Percentiles rank a stretch among this genome's conserved stretches.
These are phyloP conservation scores for Eristalis pertinax DNA, from an alignment of 2,888 invertebrate genomes.

Conservation along the genomic window DNA sequence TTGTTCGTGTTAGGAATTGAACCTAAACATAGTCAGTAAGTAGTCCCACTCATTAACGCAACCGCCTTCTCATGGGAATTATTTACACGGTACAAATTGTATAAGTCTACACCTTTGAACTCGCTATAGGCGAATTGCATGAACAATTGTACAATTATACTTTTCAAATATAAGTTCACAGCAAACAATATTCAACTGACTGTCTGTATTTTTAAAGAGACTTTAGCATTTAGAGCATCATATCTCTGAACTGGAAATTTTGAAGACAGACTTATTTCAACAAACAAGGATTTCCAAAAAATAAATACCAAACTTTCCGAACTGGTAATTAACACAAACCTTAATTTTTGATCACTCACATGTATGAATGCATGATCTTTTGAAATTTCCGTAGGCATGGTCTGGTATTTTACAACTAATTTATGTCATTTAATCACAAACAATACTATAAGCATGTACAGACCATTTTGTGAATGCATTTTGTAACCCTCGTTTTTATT, in stretches of 20 bases:
- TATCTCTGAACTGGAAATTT: background rate
- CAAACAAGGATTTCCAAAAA: background rate
- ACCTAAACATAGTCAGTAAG: too few species aligned
- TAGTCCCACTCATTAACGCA: too few species aligned
- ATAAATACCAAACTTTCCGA: background rate
- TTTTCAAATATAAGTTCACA: background rate
- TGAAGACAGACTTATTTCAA: background rate
- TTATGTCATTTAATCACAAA: background rate
- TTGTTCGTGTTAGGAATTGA: too few species aligned
- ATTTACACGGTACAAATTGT: too few species aligned
- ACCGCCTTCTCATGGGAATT: too few species aligned
- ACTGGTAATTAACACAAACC: background rate
- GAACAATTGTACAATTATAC: background rate
- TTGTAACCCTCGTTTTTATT: conserved; percentile 46
- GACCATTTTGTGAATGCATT: too few species aligned
- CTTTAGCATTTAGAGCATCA: background rate
- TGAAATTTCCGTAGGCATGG: background rate
- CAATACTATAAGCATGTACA: background rate
- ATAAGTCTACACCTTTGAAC: background rate
- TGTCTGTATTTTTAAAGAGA: background rate
- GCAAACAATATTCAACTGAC: background rate
- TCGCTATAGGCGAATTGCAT: background rate
- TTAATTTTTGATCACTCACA: background rate
- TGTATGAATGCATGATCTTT: background rate
- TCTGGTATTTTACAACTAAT: background rate